Evolutionary conservation across 2,888 invertebrate species (phyloP).

Genomic region (Ernsta delagoae): DNA sequence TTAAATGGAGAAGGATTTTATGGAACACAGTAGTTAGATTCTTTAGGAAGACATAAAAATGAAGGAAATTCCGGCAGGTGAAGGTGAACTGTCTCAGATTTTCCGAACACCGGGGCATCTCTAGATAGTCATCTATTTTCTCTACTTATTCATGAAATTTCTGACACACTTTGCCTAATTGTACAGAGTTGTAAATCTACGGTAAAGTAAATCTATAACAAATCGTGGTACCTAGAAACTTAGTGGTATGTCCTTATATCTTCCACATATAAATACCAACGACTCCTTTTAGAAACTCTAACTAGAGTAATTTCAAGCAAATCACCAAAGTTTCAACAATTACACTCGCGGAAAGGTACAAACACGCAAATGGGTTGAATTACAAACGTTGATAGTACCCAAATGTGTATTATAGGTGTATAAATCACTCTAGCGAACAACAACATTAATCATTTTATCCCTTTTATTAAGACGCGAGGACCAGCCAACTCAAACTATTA

Average conservation of each 20-base stretch:
- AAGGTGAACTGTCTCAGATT: too few relatives aligned
- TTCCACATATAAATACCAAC: neutral
- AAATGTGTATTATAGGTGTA: constrained; percentile 28
- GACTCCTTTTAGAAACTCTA: constrained; percentile 11
- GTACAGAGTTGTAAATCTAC: too few relatives aligned
- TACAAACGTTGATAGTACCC: constrained; percentile 33
- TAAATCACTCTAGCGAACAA: constrained; percentile 38
- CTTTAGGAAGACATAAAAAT: too few relatives aligned
- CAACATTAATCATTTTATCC: constrained; percentile 67
- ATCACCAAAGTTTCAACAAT: constrained; percentile 29
- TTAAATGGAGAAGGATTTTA: too few relatives aligned
- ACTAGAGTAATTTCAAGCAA: constrained; percentile 22
- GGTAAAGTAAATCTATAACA: too few relatives aligned
- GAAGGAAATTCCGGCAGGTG: too few relatives aligned
- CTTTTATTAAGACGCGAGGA: constrained; percentile 76
- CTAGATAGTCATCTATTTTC: too few relatives aligned
- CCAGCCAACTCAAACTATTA: constrained; percentile 80
- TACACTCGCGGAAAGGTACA: constrained; percentile 29
- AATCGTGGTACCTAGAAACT: too few relatives aligned
- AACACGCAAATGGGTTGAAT: constrained; percentile 33
- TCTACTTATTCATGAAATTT: too few relatives aligned
- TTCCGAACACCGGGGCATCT: too few relatives aligned
- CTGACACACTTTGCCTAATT: too few relatives aligned
- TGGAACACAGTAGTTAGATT: too few relatives aligned
- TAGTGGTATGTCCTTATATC: neutral